phyloP scores from a whole-genome alignment of 2,888 invertebrate species.

The Sesamia inferens region DNA sequence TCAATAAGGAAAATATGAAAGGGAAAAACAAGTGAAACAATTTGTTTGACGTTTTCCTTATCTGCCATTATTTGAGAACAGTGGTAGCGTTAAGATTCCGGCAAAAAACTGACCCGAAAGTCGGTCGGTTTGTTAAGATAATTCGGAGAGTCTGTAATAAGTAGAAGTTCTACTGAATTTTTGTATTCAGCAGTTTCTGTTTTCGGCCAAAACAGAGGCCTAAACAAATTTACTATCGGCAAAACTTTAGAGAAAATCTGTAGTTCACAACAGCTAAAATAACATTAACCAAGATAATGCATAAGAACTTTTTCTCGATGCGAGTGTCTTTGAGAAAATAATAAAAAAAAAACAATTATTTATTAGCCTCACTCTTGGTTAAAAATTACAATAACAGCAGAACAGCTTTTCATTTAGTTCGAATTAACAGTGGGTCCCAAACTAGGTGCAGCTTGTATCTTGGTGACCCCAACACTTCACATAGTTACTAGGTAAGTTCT shows the following conservation, averaged over 20 bases:
- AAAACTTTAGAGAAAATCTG: background rate
- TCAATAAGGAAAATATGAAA: conserved; percentile 22
- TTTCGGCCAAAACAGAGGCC: background rate
- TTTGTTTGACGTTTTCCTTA: conserved; percentile 16
- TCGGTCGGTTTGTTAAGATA: background rate
- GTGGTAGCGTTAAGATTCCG: background rate
- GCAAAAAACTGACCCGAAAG: background rate
- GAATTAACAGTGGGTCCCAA: too few relatives aligned
- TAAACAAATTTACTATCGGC: background rate
- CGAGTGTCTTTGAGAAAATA: background rate
- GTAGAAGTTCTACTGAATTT: too few relatives aligned
- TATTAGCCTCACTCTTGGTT: too few relatives aligned
- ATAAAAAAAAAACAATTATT: too few relatives aligned
- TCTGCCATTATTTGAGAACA: background rate
- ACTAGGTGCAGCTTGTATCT: too few relatives aligned
- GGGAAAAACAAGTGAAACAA: conserved; percentile 14
- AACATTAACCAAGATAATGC: background rate
- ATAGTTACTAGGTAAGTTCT: too few relatives aligned
- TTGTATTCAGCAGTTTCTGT: background rate
- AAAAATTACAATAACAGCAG: too few relatives aligned
- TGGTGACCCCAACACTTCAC: too few relatives aligned
- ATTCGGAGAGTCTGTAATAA: background rate
- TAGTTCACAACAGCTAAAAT: background rate
- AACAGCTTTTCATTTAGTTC: too few relatives aligned
- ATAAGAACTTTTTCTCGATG: background rate